These are phyloP conservation scores for Agrochola lychnidis DNA, from an alignment of 2,888 invertebrate genomes.

Conservation along the genomic window DNA sequence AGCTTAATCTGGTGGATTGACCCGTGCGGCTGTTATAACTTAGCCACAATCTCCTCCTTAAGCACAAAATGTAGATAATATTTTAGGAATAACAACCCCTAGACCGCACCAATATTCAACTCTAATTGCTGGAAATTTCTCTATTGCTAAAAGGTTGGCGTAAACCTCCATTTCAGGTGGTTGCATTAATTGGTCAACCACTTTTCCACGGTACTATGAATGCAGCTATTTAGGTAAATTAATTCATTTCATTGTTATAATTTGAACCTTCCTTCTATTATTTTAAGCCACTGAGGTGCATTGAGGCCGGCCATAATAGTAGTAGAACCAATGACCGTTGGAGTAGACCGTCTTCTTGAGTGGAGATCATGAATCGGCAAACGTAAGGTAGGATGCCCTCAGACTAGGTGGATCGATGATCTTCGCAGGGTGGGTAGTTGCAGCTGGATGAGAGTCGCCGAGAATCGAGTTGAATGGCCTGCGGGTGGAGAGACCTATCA, in stretches of 20 bases:
- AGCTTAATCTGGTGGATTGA: too few relatives aligned
- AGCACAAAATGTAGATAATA: neutral
- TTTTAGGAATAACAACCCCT: neutral
- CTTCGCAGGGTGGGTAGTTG: neutral
- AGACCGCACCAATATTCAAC: neutral
- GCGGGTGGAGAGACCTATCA: neutral
- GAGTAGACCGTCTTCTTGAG: too few relatives aligned
- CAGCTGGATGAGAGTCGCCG: neutral
- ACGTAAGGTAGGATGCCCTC: too few relatives aligned
- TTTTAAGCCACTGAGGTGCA: neutral
- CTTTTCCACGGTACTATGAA: neutral
- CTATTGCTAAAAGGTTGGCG: neutral
- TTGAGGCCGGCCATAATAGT: neutral
- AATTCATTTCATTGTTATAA: neutral
- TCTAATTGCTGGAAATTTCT: neutral
- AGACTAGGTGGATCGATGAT: too few relatives aligned
- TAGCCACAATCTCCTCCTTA: too few relatives aligned
- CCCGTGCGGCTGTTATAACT: too few relatives aligned
- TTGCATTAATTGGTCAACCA: neutral
- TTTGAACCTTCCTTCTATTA: neutral
- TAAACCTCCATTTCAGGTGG: neutral
- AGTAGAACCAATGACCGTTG: neutral
- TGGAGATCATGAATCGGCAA: too few relatives aligned
- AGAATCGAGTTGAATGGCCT: neutral
- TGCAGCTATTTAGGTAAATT: neutral